Base-by-base conservation (phyloP, 1,140 invertebrate genomes). In the Propsilocerus akamusi region DNA sequence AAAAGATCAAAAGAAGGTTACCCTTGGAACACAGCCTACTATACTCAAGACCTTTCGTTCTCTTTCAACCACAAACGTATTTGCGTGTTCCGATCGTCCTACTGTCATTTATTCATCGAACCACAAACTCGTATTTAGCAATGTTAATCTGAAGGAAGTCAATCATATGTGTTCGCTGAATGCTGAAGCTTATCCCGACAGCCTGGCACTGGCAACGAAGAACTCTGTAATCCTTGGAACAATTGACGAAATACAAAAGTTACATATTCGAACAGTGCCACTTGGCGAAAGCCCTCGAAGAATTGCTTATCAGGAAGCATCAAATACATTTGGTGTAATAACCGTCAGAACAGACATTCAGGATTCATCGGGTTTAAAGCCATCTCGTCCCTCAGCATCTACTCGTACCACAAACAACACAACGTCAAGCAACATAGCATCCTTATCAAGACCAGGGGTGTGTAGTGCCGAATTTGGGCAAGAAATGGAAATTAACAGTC, bases 61-160 rank as follows among this genome's bases (percentile, higher is more conserved):
- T 4, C 71, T 91, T 41, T 86, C 88, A 7, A 94, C 91, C 0
- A 93, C 86, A 12, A 98, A 97, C 70, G 92, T 99, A 4, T 99
- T 99, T 70, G 96, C 94, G 10, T 99, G 96, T 63, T 97, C 92
- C 1, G 95, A 99, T 68, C 75, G 95, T 47, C 96, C 96, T 0
- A 97, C 95, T 0, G 95, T 99, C 2, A 97, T 99, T 55, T 99
- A 98, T 70, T 97, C 92, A 7, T 96, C 91, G 7, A 99, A 98
- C 72, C 90, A 97, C 62, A 99, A 99, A 69, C 72, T 99, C 4
- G 93, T 99, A 0, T 99, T 99, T 69, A 97, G 94, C 22, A 99
- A 98, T 72, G 96, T 99, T 2, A 99, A 99, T 69, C 71, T 99
- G 10, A 92, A 93, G 64, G 90, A 98, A 69, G 95, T 99, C 0